These are phyloP conservation scores for Chloropsis hardwickii DNA, from an alignment of 2,113 vertebrate genomes.

Conservation along the genomic window DNA sequence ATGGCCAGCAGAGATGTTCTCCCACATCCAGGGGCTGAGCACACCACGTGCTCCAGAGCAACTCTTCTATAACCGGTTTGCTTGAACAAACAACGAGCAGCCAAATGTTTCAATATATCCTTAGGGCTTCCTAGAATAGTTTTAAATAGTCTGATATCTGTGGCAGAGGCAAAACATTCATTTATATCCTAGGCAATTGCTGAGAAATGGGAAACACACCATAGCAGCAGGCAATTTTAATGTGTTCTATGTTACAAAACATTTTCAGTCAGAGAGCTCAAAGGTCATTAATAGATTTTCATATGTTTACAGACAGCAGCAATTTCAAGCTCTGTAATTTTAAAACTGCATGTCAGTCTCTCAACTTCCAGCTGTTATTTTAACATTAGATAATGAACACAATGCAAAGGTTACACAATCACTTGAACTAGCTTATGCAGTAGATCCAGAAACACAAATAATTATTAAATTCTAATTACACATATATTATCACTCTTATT, in stretches of 20 bases:
- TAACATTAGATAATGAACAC: slow-evolving; percentile 58
- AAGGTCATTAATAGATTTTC: slow-evolving; percentile 60
- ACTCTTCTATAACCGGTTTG: background rate
- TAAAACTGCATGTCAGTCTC: slow-evolving; percentile 39
- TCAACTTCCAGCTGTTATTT: slow-evolving; percentile 56
- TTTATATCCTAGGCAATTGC: background rate
- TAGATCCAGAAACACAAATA: slow-evolving; percentile 22
- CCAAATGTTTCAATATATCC: slow-evolving; percentile 19
- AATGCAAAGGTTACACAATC: slow-evolving; percentile 55
- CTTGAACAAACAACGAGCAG: background rate
- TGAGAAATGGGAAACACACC: background rate
- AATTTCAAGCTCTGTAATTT: slow-evolving; percentile 60
- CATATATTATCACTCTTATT: slow-evolving; percentile 51
- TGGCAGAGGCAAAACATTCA: background rate
- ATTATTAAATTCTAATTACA: slow-evolving; percentile 62
- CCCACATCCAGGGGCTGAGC: background rate
- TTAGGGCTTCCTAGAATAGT: background rate
- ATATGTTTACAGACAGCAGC: slow-evolving; percentile 60
- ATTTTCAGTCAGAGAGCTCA: slow-evolving; percentile 37
- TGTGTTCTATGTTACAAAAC: slow-evolving; percentile 26
- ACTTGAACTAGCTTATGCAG: slow-evolving; percentile 39
- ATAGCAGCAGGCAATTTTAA: background rate
- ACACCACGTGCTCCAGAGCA: background rate
- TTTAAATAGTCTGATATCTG: background rate
- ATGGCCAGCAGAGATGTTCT: background rate